Conservation (phyloP, 2,113 vertebrate genomes). For the Notothenia rossii region DNA sequence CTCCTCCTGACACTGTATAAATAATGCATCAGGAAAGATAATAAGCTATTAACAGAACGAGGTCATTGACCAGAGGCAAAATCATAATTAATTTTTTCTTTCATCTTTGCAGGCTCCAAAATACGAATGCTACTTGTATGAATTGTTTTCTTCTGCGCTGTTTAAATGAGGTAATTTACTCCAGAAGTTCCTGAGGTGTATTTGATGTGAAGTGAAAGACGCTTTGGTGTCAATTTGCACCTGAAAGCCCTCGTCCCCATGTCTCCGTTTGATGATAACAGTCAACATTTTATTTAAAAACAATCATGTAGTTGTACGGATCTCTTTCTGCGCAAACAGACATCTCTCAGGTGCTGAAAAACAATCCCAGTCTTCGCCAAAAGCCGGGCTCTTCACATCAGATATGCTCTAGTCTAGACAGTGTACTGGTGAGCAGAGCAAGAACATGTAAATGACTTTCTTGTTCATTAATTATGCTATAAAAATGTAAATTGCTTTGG, state of each 20-base stretch:
- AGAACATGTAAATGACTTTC: constrained; percentile 83
- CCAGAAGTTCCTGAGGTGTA: constrained; percentile 39
- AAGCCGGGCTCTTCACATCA: constrained; percentile 53
- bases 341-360: constrained; percentile 46
- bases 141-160: constrained; percentile 63
- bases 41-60: constrained; percentile 66
- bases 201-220: constrained; percentile 78
- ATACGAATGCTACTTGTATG: constrained; percentile 64
- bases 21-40: constrained; percentile 59
- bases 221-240: constrained; percentile 79
- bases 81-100: constrained; percentile 71
- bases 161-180: constrained; percentile 80
- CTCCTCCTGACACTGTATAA: constrained; percentile 37
- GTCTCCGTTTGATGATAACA: constrained; percentile 58
- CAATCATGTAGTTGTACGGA: constrained; percentile 45
- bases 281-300: constrained; percentile 50
- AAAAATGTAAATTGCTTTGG: constrained; percentile 86
- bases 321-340: constrained; percentile 47
- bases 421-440: constrained; percentile 60
- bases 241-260: constrained; percentile 65
- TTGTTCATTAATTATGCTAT: constrained; percentile 88
- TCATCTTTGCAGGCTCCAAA: constrained; percentile 62
- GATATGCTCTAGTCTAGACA: constrained; percentile 72
- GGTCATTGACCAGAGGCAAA: constrained; percentile 56
- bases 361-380: constrained; percentile 63